Percentiles rank a stretch among this genome's conserved stretches.
Evolutionary conservation across 2,797 vertebrate genomes (phyloP).

Genomic region (Rhyacichthys aspro): DNA sequence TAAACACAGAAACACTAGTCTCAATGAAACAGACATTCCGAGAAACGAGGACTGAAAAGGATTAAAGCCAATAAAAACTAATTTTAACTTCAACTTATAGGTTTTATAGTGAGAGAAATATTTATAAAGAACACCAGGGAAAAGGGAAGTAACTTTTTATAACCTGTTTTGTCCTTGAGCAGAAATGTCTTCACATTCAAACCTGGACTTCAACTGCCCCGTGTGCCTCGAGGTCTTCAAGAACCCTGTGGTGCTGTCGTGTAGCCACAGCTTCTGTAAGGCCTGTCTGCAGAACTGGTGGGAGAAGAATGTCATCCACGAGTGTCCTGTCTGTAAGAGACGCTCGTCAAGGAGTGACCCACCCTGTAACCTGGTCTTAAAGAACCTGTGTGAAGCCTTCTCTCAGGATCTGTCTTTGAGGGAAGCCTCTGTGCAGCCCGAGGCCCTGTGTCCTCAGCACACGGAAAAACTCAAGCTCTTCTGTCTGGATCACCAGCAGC

Average conservation of each 20-base stretch:
- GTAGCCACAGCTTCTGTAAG: slow-evolving; percentile 40
- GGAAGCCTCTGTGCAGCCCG: not conserved
- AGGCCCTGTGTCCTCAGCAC: slow-evolving; percentile 26
- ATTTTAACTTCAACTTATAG: too few species aligned
- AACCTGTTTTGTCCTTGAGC: too few species aligned
- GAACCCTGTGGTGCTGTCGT: slow-evolving; percentile 32
- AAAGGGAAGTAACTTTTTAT: not conserved
- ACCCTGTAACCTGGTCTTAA: slow-evolving; percentile 18
- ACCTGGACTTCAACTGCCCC: slow-evolving; percentile 9
- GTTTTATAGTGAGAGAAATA: too few species aligned
- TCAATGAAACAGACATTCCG: too few species aligned
- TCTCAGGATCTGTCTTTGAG: not conserved
- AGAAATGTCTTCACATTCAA: slow-evolving; percentile 5
- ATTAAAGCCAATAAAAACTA: too few species aligned
- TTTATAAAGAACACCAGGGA: too few species aligned
- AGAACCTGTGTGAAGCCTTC: slow-evolving; percentile 31
- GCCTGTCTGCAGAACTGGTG: slow-evolving; percentile 33
- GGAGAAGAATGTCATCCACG: not conserved
- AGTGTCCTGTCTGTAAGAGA: slow-evolving; percentile 32
- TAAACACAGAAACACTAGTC: too few species aligned
- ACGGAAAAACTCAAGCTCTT: slow-evolving; percentile 34
- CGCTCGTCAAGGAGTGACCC: slow-evolving; percentile 17
- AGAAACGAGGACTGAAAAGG: too few species aligned
- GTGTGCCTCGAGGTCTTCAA: slow-evolving; percentile 25
- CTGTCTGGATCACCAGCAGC: slow-evolving; percentile 39